Evolutionary conservation across 2,888 invertebrate species (phyloP), one percentile per base, ranked within the genome.

Genomic region (Rotaria macrura): DNA sequence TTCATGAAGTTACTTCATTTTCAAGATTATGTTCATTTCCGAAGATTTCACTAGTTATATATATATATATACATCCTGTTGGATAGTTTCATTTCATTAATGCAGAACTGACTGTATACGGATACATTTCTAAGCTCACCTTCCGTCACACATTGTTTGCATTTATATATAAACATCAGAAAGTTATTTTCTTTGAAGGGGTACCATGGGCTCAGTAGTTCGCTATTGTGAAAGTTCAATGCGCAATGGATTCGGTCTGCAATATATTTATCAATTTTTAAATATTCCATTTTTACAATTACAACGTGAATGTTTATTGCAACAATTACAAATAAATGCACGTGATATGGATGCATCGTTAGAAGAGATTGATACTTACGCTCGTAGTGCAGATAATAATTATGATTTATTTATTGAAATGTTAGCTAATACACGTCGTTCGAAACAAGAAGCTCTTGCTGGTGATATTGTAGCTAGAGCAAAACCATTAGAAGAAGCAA

Each of bases 161-260:
- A 17, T 49, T 49, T 49, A 17, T 49, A 12, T 49, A 72, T 65
- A 49, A 14, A n/a, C 12, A 72, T 38, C 9, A 57, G 47, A 40
- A 20, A 43, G 29, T 83, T 47, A 25, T 55, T 10, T 12, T 43
- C 1, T 84, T 57, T 34, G n/a, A 49, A 84, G 86, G 29, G 86
- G 86, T 34, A 79, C 79, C 4, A 55, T 86, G 34, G 84, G 79
- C 38, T 84, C 84, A n/a, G 85, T 91, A 89, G 93, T 96, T 38
- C 93, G 95, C 52, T 96, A 95, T 90, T 94, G 95, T 0, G 96
- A 96, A 91, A 94, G 95, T 0, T 96, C 96, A 5, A 96, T 97
- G 96, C 93, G 95, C 89, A 97, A 96, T 91, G 96, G 96, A 1
- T 97, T 96, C 91, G 97, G 97, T 7, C 92, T 97, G 85, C 94